Evolutionary conservation across 2,113 vertebrate genomes (phyloP).

Genomic region (Microtus montanus): DNA sequence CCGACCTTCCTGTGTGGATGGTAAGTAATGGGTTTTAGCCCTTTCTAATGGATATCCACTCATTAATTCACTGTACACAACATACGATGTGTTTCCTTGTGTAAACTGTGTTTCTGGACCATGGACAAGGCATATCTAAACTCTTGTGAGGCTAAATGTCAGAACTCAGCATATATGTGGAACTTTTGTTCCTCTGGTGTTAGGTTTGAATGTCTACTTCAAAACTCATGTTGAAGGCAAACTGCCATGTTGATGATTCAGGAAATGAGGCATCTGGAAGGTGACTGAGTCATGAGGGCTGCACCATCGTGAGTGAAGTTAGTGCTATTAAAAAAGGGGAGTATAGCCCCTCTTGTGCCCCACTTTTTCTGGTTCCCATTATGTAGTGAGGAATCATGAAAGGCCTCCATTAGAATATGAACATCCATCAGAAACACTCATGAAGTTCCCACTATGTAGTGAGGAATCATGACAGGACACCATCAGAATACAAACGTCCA

Average conservation of each 20-base stretch:
- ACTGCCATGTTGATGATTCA: background rate
- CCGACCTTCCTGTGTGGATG: slow-evolving; percentile 98
- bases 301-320: background rate
- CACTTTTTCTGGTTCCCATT: too few relatives aligned
- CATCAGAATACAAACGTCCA: too few relatives aligned
- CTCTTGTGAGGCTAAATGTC: background rate
- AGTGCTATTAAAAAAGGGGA: background rate
- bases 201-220: background rate
- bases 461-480: too few relatives aligned
- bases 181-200: background rate
- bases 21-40: slow-evolving; percentile 85
- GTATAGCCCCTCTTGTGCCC: background rate
- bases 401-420: too few relatives aligned
- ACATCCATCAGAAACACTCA: too few relatives aligned
- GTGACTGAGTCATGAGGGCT: background rate
- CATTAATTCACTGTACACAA: rapidly evolving
- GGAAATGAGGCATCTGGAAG: background rate
- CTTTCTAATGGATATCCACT: background rate
- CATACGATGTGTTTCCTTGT: background rate
- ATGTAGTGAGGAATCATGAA: background rate
- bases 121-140: background rate
- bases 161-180: background rate
- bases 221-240: background rate
- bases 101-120: background rate
- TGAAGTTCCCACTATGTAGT: too few relatives aligned